These are phyloP conservation scores for Corvus hawaiiensis DNA, from an alignment of 2,113 vertebrate species.

Conservation along the genomic window DNA sequence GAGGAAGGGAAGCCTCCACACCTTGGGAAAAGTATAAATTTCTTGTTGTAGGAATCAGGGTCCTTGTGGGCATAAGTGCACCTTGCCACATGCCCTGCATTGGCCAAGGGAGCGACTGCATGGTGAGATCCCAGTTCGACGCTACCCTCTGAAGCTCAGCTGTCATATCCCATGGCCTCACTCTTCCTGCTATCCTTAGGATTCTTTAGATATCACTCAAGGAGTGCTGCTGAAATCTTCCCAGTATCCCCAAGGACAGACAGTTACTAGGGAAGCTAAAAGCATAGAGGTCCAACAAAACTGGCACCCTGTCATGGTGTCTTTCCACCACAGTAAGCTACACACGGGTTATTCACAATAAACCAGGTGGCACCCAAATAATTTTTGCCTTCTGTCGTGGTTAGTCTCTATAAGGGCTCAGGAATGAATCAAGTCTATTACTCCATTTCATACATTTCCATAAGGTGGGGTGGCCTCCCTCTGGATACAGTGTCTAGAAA, in stretches of 20 bases:
- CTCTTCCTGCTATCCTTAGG: not conserved
- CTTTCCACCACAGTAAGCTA: not conserved
- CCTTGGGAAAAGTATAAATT: not conserved
- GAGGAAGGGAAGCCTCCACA: not conserved
- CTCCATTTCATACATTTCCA: not conserved
- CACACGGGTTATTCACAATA: not conserved
- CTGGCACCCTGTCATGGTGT: not conserved
- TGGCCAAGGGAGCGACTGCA: not conserved
- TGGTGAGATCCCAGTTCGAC: not conserved
- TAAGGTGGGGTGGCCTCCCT: not conserved
- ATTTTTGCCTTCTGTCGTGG: not conserved
- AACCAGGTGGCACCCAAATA: not conserved
- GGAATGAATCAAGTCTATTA: not conserved
- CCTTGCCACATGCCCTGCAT: accelerated
- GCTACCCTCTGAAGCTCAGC: not conserved
- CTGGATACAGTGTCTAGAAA: not conserved
- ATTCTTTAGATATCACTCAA: not conserved
- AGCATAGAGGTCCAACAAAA: not conserved
- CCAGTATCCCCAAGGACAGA: accelerated
- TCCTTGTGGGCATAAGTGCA: not conserved
- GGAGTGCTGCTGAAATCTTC: not conserved
- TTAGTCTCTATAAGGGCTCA: not conserved
- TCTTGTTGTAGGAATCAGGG: not conserved
- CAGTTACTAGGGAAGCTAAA: not conserved
- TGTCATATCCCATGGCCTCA: not conserved